A percentile compares a stretch with the other conserved stretches of the same genome.
Conservation (phyloP, 1,140 invertebrate genomes). For the Holotrichia oblita region DNA sequence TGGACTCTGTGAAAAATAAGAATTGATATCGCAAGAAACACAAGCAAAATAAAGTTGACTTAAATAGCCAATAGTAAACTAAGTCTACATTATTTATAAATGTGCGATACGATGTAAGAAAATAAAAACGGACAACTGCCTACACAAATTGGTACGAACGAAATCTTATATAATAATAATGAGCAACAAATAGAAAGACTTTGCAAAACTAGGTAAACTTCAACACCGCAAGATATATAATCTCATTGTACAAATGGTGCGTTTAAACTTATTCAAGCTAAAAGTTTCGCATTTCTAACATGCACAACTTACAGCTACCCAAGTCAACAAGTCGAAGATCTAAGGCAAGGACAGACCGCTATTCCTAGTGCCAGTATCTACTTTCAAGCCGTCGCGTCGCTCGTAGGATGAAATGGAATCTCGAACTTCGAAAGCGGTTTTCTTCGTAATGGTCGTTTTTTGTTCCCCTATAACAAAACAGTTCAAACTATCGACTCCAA, state of each 20-base stretch:
- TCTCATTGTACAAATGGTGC: neutral
- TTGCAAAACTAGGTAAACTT: no score
- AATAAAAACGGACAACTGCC: no score
- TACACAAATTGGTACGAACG: no score
- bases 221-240: no score
- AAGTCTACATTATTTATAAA: no score
- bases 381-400: neutral
- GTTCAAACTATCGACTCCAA: neutral
- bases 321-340: neutral
- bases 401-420: slow-evolving; percentile 1
- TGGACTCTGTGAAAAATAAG: no score
- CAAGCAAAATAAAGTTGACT: no score
- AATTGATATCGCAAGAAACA: no score
- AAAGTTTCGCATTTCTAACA: slow-evolving; percentile 24
- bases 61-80: no score
- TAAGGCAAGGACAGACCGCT: neutral
- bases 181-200: no score
- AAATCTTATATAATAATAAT: no score
- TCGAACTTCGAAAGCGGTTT: slow-evolving; percentile 30
- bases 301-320: neutral
- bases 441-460: neutral
- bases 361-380: neutral
- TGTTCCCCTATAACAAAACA: neutral
- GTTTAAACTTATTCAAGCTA: neutral
- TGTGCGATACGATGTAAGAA: no score